Conservation (phyloP, 2,797 vertebrate species). For the Helicolenus hilgendorfi region DNA sequence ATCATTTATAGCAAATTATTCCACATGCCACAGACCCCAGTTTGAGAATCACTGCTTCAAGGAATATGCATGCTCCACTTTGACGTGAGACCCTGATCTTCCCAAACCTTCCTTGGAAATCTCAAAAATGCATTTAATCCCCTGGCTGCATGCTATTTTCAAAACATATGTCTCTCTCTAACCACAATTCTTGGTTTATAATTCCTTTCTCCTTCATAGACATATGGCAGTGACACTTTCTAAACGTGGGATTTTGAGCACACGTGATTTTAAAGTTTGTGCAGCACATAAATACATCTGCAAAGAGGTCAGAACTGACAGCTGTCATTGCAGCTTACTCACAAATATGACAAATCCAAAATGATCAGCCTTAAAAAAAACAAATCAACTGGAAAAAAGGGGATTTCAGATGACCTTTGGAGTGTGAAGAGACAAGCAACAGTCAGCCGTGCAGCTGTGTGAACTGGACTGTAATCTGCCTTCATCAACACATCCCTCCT, state of each 20-base stretch:
- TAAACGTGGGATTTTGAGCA: neutral
- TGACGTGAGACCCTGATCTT: neutral
- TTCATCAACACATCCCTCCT: slow-evolving; percentile 55
- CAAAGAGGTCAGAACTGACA: slow-evolving; percentile 25
- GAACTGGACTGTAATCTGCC: slow-evolving; percentile 23
- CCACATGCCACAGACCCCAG: no score
- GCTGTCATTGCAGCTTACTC: neutral
- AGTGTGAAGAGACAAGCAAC: slow-evolving; percentile 29
- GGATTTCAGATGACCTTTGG: slow-evolving; percentile 30
- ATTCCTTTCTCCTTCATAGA: neutral
- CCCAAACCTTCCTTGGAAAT: neutral
- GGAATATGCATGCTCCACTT: neutral
- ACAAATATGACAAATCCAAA: slow-evolving; percentile 20
- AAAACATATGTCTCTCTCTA: neutral
- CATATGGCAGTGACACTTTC: neutral
- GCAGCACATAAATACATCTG: slow-evolving; percentile 9
- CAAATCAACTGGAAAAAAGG: slow-evolving; percentile 4
- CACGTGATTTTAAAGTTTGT: neutral
- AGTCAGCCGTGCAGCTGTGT: slow-evolving; percentile 31
- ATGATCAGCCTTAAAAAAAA: slow-evolving; percentile 10
- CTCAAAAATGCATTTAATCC: neutral
- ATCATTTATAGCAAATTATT: no score
- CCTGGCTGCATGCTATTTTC: neutral
- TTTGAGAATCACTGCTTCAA: no score
- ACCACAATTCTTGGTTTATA: neutral